phyloP scores from a whole-genome alignment of 2,113 vertebrate genomes.

The Aramus guarauna region DNA sequence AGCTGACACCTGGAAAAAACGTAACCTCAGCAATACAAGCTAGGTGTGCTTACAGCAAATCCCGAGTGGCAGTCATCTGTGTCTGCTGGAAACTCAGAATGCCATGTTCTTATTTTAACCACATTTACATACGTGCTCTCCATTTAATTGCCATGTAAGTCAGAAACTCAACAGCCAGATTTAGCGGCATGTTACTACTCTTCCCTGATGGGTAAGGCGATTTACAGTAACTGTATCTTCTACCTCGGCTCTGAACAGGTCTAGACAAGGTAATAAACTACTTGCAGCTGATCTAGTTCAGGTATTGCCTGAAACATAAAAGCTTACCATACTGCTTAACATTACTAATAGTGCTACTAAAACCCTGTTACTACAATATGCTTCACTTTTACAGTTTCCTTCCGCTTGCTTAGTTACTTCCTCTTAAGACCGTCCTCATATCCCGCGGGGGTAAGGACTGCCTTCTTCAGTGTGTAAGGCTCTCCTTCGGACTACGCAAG shows the following conservation, averaged over 20 bases:
- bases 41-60: not conserved
- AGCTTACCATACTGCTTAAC: not conserved
- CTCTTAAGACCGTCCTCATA: not conserved
- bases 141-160: not conserved
- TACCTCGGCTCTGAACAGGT: not conserved
- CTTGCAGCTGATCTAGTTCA: not conserved
- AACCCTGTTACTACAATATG: not conserved
- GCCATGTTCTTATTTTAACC: not conserved
- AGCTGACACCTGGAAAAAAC: not conserved
- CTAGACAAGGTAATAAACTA: not conserved
- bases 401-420: not conserved
- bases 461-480: rapidly evolving
- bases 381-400: not conserved
- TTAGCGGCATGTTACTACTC: rapidly evolving
- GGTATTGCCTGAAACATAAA: not conserved
- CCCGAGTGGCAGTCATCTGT: not conserved
- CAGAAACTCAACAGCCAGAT: not conserved
- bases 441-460: not conserved
- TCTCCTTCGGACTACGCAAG: not conserved
- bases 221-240: not conserved
- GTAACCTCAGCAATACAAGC: not conserved
- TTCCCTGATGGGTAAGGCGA: not conserved
- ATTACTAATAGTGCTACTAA: not conserved
- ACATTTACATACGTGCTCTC: not conserved
- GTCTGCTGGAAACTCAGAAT: not conserved